Evolutionary conservation across 1,140 invertebrate species (phyloP).

Genomic region (Brachionus calyciflorus): DNA sequence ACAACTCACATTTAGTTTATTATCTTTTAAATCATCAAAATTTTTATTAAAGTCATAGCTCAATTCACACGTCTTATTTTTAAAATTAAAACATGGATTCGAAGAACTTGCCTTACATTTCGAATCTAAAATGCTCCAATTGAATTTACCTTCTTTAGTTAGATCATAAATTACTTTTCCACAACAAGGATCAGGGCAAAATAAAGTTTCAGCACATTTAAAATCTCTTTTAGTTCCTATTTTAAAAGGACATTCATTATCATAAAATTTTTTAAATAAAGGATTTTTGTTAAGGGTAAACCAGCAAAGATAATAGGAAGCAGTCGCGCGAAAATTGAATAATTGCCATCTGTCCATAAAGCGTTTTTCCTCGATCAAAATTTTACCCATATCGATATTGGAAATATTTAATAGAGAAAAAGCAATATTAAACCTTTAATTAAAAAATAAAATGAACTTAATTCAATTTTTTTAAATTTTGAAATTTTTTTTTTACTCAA

Average conservation of each 20-base stretch:
- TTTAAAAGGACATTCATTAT: neutral
- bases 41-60: constrained; percentile 1
- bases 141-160: neutral
- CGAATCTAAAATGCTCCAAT: neutral
- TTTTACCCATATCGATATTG: neutral
- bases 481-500: neutral
- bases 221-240: neutral
- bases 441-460: neutral
- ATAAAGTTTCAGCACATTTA: constrained; percentile 13
- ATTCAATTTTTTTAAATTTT: neutral
- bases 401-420: neutral
- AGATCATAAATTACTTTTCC: neutral
- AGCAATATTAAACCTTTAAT: neutral
- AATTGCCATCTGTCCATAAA: neutral
- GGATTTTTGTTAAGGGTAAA: constrained; percentile 9
- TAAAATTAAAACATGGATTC: constrained; percentile 6
- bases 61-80: neutral
- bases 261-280: constrained; percentile 6
- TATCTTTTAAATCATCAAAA: neutral
- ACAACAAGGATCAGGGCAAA: neutral
- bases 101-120: neutral
- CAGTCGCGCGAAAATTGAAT: constrained; percentile 24
- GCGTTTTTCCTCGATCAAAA: no score
- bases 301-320: constrained; percentile 21
- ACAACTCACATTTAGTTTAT: neutral